Evolutionary conservation across 1,140 invertebrate genomes (phyloP), one percentile per base, ranked within the genome.

Genomic region (Ooceraea biroi): DNA sequence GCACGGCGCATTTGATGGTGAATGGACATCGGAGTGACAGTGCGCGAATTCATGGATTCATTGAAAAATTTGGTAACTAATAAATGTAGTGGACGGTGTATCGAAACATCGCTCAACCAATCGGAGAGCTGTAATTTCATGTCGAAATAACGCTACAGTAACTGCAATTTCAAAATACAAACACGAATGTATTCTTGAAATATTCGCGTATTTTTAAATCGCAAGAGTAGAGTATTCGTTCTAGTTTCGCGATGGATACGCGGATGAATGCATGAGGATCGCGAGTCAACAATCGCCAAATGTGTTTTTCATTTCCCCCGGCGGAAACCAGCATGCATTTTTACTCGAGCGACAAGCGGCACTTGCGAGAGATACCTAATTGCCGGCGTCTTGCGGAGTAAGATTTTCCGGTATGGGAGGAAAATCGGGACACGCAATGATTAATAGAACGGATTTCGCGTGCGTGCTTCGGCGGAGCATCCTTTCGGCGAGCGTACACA

Each of bases 401-500:
- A 14, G n/a, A 66, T 61, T 25, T 3, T 36, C 0, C 2, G 1
- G 30, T 10, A 57, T 44, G 27, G 27, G 46, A 68, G 36, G 8
- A 55, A 69, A 41, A 44, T 78, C 41, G 3, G 50, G 17, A n/a
- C 36, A n/a, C n/a, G 48, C 30, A 27, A 44, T 78, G 76, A 78
- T 69, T 78, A 78, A 69, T 78, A 78, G 30, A 44, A 30, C 11
- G 3, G 7, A 36, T 19, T 27, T 36, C 12, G 74, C 2, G 50
- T 78, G 19, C 30, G 74, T 78, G 27, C 61, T 44, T 55, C 44
- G 30, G 57, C 60, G 65, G 83, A 66, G 77, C 50, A 58, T 36
- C 68, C n/a, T 61, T 84, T 89, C 73, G 17, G 60, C 52, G 48
- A 44, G 55, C 55, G 48, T 60, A 50, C 48, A 11, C n/a, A n/a